Evolutionary conservation across 30 jellyfish, hydroid and myxozoan species (phyloP).

Genomic region (Turritopsis dohrnii): DNA sequence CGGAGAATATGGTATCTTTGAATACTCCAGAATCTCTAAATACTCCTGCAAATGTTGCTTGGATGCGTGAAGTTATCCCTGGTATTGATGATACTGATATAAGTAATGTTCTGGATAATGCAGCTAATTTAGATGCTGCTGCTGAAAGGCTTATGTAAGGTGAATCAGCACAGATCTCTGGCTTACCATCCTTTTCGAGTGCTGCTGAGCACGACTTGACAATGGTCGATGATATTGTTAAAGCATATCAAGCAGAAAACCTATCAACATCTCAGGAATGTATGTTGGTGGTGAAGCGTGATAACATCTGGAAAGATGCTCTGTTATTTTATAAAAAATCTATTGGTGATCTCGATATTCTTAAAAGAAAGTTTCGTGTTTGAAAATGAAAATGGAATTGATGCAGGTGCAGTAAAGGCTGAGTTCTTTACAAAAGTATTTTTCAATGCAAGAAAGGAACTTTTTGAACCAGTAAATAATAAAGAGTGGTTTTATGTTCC

Average conservation of each 20-base stretch:
- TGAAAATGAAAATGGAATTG: slow-evolving; percentile 16
- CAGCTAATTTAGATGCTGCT: slow-evolving; percentile 10
- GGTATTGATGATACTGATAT: not conserved
- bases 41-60: not conserved
- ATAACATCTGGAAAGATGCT: slow-evolving; percentile 3
- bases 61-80: not conserved
- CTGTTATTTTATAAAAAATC: not conserved
- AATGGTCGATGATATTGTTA: not conserved
- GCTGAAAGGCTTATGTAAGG: not conserved
- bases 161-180: not conserved
- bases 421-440: slow-evolving; percentile 13
- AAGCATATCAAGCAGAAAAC: not conserved
- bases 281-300: not conserved
- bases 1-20: not conserved
- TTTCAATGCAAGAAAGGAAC: not conserved
- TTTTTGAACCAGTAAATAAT: slow-evolving; percentile 3
- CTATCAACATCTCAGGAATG: not conserved
- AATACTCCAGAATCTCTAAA: slow-evolving; percentile 3
- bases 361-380: not conserved
- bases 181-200: not conserved
- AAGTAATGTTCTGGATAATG: slow-evolving; percentile 5
- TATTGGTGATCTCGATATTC: slow-evolving; percentile 8
- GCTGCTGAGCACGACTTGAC: not conserved
- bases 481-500: slow-evolving; percentile 31
- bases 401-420: slow-evolving; percentile 14